Conservation (phyloP, 2,113 vertebrate genomes). For the Melospiza melodia region DNA sequence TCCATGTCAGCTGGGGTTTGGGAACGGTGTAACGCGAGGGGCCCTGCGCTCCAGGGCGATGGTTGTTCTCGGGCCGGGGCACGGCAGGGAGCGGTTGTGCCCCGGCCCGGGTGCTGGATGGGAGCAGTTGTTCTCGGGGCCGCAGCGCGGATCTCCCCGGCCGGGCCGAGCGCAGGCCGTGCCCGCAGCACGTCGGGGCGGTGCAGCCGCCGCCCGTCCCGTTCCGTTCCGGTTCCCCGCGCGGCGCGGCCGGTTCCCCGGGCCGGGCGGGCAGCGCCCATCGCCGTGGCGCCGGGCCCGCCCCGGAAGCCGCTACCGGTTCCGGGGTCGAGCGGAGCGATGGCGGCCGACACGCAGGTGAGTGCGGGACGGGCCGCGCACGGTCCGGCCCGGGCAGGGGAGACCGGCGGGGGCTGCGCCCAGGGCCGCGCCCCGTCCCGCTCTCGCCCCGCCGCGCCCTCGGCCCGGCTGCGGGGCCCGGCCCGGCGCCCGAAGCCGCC, state of each 20-base stretch:
- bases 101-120: neutral
- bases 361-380: conserved; percentile 57
- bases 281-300: neutral
- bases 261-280: neutral
- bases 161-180: neutral
- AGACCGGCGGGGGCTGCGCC: too few relatives aligned
- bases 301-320: conserved; percentile 58
- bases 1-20: fast-evolving
- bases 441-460: too few relatives aligned
- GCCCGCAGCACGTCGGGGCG: neutral
- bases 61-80: neutral
- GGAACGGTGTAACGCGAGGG: fast-evolving
- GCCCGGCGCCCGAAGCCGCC: too few relatives aligned
- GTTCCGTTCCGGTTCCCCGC: neutral
- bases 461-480: too few relatives aligned
- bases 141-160: neutral
- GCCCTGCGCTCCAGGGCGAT: fast-evolving
- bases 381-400: neutral
- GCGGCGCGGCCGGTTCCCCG: too few relatives aligned
- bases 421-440: too few relatives aligned
- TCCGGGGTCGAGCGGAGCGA: conserved; percentile 87
- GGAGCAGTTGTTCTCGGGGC: neutral
- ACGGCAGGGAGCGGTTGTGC: neutral
- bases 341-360: conserved; percentile 98
- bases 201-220: neutral